Evolutionary conservation across 1,140 invertebrate genomes (phyloP).

Genomic region (Polyergus mexicanus): DNA sequence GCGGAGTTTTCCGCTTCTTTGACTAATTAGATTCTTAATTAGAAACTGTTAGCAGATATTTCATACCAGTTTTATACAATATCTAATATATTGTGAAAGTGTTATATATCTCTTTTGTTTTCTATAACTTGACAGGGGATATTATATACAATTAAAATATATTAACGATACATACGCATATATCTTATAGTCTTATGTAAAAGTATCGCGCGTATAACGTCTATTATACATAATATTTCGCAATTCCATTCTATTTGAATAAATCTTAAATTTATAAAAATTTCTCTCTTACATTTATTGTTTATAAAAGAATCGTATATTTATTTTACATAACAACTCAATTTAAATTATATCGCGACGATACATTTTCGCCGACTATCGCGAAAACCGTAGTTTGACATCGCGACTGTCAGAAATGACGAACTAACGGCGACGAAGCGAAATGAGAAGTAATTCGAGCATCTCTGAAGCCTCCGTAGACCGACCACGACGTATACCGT

Average conservation of each 20-base stretch:
- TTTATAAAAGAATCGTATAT: too few species aligned
- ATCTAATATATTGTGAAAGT: not conserved
- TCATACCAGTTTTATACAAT: not conserved
- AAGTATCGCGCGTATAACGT: too few species aligned
- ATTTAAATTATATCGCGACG: not conserved
- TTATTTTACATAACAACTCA: too few species aligned
- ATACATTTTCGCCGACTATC: slow-evolving; percentile 14
- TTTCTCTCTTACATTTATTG: not conserved
- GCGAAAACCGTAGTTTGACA: slow-evolving; percentile 56
- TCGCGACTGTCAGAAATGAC: slow-evolving; percentile 73
- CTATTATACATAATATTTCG: not conserved
- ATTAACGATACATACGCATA: not conserved
- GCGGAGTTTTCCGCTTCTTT: not conserved
- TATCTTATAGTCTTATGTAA: not conserved
- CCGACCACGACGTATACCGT: slow-evolving; percentile 75
- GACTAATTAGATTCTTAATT: not conserved
- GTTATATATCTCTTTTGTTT: not conserved
- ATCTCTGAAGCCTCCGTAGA: slow-evolving; percentile 62
- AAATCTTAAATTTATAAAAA: not conserved
- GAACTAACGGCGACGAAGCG: slow-evolving; percentile 67
- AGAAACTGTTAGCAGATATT: not conserved
- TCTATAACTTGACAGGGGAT: not conserved
- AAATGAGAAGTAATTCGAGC: slow-evolving; percentile 62
- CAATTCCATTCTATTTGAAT: not conserved
- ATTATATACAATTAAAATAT: slow-evolving; percentile 6